A percentile compares a stretch with the other conserved stretches of the same genome.
phyloP scores from a whole-genome alignment of 2,888 invertebrate species.

The Stegana nigrithorax region DNA sequence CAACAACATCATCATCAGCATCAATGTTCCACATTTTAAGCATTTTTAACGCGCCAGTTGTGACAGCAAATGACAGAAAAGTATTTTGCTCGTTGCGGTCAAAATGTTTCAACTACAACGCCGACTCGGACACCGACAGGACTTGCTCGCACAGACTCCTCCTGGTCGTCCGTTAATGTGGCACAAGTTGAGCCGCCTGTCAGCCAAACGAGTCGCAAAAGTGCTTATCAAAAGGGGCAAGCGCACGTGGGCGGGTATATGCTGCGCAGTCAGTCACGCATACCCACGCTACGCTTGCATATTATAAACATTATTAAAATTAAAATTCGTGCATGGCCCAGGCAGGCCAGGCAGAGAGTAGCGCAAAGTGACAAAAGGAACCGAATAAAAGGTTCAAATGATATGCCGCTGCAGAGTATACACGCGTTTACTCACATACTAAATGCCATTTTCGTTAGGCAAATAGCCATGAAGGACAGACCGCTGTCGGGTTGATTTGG shows the following conservation, averaged over 20 bases:
- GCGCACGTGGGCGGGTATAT: too few relatives aligned
- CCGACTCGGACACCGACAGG: too few relatives aligned
- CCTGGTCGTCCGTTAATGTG: background rate
- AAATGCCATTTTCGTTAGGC: slow-evolving; percentile 6
- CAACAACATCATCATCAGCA: slow-evolving; percentile 38
- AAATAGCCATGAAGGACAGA: slow-evolving; percentile 17
- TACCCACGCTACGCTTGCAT: slow-evolving; percentile 30
- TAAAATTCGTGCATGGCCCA: slow-evolving; percentile 46
- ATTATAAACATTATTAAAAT: slow-evolving; percentile 60
- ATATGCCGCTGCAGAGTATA: slow-evolving; percentile 19
- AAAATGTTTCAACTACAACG: too few relatives aligned
- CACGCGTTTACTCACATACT: slow-evolving; percentile 12
- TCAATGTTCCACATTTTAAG: slow-evolving; percentile 46
- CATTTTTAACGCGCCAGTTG: slow-evolving; percentile 62
- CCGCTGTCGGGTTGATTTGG: slow-evolving; percentile 15
- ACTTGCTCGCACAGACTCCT: background rate
- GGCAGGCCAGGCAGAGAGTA: slow-evolving; percentile 29
- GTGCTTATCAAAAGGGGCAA: background rate
- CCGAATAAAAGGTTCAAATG: slow-evolving; percentile 5
- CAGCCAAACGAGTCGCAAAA: background rate
- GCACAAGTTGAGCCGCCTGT: too few relatives aligned
- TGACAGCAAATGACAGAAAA: slow-evolving; percentile 56
- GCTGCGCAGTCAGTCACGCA: slow-evolving; percentile 18
- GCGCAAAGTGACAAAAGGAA: slow-evolving; percentile 17
- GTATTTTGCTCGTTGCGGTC: slow-evolving; percentile 2